These are phyloP conservation scores for Eulithis prunata DNA, from an alignment of 2,888 invertebrate genomes.

Conservation along the genomic window DNA sequence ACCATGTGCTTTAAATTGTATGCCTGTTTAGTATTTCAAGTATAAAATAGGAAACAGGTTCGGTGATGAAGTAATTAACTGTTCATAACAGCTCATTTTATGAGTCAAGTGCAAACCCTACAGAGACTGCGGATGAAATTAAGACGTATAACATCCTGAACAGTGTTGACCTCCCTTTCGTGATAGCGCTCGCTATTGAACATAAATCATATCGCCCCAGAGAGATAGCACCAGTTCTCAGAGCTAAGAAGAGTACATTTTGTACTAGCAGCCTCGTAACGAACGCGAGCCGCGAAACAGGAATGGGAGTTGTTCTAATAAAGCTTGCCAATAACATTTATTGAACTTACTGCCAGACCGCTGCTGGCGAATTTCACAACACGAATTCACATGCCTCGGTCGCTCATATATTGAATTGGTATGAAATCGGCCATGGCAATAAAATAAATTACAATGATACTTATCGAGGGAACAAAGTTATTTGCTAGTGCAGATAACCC, in stretches of 20 bases:
- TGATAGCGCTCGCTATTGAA: slow-evolving; percentile 57
- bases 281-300: slow-evolving; percentile 20
- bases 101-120: slow-evolving; percentile 39
- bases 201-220: slow-evolving; percentile 63
- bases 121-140: slow-evolving; percentile 57
- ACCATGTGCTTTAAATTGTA: slow-evolving; percentile 27
- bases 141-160: slow-evolving; percentile 71
- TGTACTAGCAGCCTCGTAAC: slow-evolving; percentile 16
- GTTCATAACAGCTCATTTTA: slow-evolving; percentile 17
- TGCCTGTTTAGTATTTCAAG: slow-evolving; percentile 4
- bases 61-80: slow-evolving; percentile 30
- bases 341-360: slow-evolving; percentile 35
- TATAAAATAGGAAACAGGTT: slow-evolving; percentile 19
- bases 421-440: slow-evolving; percentile 47
- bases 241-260: slow-evolving; percentile 29
- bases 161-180: slow-evolving; percentile 60
- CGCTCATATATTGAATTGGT: slow-evolving; percentile 41
- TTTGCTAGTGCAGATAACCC: slow-evolving; percentile 62
- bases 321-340: slow-evolving; percentile 35
- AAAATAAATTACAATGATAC: slow-evolving; percentile 54
- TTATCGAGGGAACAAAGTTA: slow-evolving; percentile 51
- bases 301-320: slow-evolving; percentile 30
- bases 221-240: slow-evolving; percentile 43
- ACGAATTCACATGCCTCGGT: slow-evolving; percentile 37
- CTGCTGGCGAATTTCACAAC: slow-evolving; percentile 39